Conservation (phyloP, 2,888 invertebrate genomes). For the Rutpela maculata region DNA sequence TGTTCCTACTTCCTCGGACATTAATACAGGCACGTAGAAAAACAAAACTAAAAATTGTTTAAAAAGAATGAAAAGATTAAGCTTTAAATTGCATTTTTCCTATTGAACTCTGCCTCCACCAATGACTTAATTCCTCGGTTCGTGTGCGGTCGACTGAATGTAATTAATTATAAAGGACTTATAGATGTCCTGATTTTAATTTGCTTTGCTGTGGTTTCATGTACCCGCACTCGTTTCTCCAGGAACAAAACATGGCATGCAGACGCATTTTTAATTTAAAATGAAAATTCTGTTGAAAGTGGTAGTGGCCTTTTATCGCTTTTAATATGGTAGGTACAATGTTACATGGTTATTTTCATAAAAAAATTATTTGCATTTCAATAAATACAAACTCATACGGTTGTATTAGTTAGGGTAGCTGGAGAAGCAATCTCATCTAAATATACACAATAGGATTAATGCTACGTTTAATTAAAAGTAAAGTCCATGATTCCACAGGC, state of each 20-base stretch:
- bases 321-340: background rate
- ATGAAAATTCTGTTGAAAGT: conserved; percentile 14
- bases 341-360: background rate
- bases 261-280: conserved; percentile 20
- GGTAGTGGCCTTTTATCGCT: background rate
- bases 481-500: too few relatives aligned
- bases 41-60: background rate
- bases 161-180: conserved; percentile 41
- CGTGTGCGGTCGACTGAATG: conserved; percentile 5
- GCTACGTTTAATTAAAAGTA: too few relatives aligned
- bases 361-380: conserved; percentile 3
- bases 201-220: conserved; percentile 22
- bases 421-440: background rate
- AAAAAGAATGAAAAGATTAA: conserved; percentile 8
- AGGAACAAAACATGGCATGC: background rate
- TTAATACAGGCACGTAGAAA: too few relatives aligned
- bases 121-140: background rate
- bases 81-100: conserved; percentile 29
- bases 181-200: conserved; percentile 42
- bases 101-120: background rate
- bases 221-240: background rate
- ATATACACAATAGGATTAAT: background rate
- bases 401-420: background rate
- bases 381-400: background rate
- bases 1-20: too few relatives aligned